Evolutionary conservation across 2,797 vertebrate genomes (phyloP), one percentile per base, ranked within the genome.

Genomic region (Hephaestus fuliginosus): DNA sequence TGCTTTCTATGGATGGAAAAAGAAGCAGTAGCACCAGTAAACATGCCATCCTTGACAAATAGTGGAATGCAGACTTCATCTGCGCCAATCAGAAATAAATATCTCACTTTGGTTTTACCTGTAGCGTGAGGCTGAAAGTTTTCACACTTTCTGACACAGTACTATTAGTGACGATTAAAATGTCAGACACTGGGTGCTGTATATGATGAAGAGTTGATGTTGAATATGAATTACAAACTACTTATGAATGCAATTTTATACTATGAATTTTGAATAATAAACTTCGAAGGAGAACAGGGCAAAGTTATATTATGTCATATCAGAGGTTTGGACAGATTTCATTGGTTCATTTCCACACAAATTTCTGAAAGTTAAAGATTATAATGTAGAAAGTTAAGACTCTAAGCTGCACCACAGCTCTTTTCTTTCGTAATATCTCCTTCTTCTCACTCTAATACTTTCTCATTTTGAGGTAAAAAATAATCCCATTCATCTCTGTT

Each of bases 21-120:
- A 57, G 13, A 71, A 81, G 49, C 71, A 75, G 75, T 58, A 57
- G 58, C 28, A 53, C 22, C 43, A 81, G 62, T 33, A 57, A 71
- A 81, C 33, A 36, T 78, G 49, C 22, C 55, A 43, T 33, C 75
- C 48, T 69, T 49, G 8, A 73, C 15, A 64, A 78, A 79, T 62
- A 39, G 11, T 46, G 9, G n/a, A 43, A 44, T 51, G 25, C n/a
- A 15, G 33, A 56, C 7, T 28, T 63, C 14, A 30, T 69, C 57
- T 74, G 46, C 20, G 10, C 17, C 53, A 28, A 14, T 51, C 7
- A 39, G 28, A n/a, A 33, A 60, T 13, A 13, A 33, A 28, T 22
- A 15, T 28, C 15, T 63, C 8, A 28, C 30, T 58, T 76, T 17
- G 43, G 4, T 56, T 74, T 68, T 22, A 78, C 33, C 41, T 77